These are phyloP conservation scores for Sipha maydis DNA, from an alignment of 2,888 invertebrate species.

Conservation along the genomic window DNA sequence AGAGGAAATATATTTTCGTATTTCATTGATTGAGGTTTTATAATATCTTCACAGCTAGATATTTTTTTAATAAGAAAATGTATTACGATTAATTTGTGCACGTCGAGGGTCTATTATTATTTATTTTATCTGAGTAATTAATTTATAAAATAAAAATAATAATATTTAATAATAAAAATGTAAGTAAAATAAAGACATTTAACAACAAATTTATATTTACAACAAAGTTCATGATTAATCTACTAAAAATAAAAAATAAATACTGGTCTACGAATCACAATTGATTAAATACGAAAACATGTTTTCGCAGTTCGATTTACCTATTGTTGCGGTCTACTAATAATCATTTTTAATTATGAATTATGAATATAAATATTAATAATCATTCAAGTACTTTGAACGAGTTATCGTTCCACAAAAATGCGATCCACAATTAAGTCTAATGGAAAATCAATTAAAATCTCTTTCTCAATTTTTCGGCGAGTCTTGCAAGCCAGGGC, in stretches of 20 bases:
- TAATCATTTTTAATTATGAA: conserved; percentile 20
- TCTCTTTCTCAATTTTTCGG: conserved; percentile 81
- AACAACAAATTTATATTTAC: no score
- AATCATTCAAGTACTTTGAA: conserved; percentile 75
- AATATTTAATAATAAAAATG: not conserved
- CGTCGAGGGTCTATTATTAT: not conserved
- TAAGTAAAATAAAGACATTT: no score
- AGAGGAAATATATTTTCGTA: not conserved
- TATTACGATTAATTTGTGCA: not conserved
- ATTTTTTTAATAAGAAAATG: not conserved
- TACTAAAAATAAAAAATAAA: no score
- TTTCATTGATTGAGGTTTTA: not conserved
- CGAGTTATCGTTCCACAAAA: conserved; percentile 76
- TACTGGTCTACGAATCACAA: not conserved
- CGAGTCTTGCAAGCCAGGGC: conserved; percentile 85
- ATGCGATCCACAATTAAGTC: conserved; percentile 76
- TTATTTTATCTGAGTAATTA: not conserved
- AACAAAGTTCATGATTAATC: no score
- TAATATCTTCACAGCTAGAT: not conserved
- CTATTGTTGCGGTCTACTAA: not conserved
- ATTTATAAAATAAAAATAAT: not conserved
- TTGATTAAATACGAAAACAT: not conserved
- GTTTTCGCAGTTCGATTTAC: not conserved
- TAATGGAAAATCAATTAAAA: conserved; percentile 81
- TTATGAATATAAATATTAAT: conserved; percentile 33